Percentiles rank a stretch among this genome's conserved stretches.
phyloP scores from a whole-genome alignment of 2,113 vertebrate genomes.

The Misgurnus anguillicaudatus region DNA sequence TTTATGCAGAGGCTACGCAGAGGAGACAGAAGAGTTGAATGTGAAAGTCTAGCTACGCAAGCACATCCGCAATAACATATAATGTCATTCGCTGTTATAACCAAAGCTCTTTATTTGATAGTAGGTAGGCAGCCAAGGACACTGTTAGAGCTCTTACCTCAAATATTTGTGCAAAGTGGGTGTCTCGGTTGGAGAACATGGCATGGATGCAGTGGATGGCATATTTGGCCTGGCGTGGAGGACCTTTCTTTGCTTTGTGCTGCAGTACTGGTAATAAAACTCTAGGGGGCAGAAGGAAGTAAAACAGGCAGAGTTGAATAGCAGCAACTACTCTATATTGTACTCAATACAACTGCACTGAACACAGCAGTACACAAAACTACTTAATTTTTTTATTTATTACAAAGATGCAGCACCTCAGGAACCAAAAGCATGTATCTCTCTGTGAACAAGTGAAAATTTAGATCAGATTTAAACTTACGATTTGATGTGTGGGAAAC shows the following conservation, averaged over 20 bases:
- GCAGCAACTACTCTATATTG: background rate
- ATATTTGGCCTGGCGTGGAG: constrained; percentile 94
- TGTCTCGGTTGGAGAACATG: constrained; percentile 98
- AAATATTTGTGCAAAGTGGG: constrained; percentile 98
- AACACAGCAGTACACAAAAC: background rate
- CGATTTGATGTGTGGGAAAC: constrained; percentile 97
- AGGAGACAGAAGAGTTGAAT: background rate
- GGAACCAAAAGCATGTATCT: no score
- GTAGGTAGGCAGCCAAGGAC: no score
- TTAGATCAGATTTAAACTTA: constrained; percentile 67
- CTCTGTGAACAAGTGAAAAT: background rate
- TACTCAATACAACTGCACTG: background rate
- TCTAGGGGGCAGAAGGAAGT: constrained; percentile 69
- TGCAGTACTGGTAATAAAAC: constrained; percentile 94
- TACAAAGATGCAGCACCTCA: no score
- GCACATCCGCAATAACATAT: no score
- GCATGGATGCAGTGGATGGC: constrained; percentile 97
- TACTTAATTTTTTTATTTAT: no score
- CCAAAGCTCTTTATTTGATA: no score
- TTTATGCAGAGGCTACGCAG: constrained; percentile 90
- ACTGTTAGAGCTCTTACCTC: constrained; percentile 77
- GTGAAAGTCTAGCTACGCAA: no score
- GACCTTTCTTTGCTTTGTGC: constrained; percentile 96
- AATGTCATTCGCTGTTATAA: no score
- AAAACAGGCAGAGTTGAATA: background rate